phyloP scores from a whole-genome alignment of 2,113 vertebrate genomes.

The Prochilodus magdalenae region DNA sequence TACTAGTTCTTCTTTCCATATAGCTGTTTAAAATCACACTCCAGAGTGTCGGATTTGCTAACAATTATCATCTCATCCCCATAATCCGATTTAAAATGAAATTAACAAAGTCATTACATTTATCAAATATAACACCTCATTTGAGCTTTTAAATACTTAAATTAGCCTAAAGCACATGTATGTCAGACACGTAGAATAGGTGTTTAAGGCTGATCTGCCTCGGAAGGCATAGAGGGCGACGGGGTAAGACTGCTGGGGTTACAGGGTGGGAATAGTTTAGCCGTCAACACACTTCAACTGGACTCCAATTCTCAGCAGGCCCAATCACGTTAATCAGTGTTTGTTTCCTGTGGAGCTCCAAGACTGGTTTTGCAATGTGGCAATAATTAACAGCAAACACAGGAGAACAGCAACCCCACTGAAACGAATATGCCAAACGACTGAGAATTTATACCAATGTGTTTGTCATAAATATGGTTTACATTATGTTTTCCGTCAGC shows the following conservation, averaged over 20 bases:
- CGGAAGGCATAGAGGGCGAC: conserved; percentile 33
- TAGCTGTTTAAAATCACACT: neutral
- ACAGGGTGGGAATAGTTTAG: conserved; percentile 55
- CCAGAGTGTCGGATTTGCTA: neutral
- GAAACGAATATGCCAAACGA: conserved; percentile 53
- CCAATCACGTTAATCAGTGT: conserved; percentile 74
- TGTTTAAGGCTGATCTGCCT: conserved; percentile 43
- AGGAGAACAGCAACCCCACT: conserved; percentile 59
- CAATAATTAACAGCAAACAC: conserved; percentile 76
- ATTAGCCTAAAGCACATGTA: conserved; percentile 24
- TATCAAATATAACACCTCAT: neutral
- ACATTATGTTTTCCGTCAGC: neutral
- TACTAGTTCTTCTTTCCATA: too few species aligned
- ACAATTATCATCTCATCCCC: neutral
- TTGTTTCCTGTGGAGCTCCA: conserved; percentile 64
- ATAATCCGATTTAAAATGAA: conserved; percentile 3
- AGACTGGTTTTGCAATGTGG: conserved; percentile 62
- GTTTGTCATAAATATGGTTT: neutral
- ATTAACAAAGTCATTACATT: conserved; percentile 21
- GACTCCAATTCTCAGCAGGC: conserved; percentile 54
- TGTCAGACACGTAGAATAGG: conserved; percentile 39
- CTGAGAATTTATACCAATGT: conserved; percentile 11
- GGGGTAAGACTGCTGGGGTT: conserved; percentile 43
- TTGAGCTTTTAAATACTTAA: conserved; percentile 13
- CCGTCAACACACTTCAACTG: conserved; percentile 48